Evolutionary conservation across 2,113 vertebrate genomes (phyloP).

Genomic region (Neodon shergylaensis): DNA sequence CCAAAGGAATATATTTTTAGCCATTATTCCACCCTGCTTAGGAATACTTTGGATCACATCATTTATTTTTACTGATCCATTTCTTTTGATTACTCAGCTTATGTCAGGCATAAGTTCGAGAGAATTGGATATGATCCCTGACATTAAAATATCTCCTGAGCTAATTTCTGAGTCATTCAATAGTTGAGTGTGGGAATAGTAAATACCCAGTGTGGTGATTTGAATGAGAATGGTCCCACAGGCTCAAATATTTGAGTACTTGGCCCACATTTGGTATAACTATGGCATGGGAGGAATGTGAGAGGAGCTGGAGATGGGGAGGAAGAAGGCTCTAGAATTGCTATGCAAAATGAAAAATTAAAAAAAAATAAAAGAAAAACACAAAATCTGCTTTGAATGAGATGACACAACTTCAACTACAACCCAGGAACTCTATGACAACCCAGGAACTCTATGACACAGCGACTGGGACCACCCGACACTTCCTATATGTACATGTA

Average conservation of each 20-base stretch:
- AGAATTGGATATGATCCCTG: not conserved
- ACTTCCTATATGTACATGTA: not conserved
- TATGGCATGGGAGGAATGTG: not conserved
- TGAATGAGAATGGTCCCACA: not conserved
- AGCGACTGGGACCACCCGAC: not conserved
- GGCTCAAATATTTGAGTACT: not conserved
- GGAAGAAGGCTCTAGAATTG: too few species aligned
- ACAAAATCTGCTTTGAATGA: not conserved
- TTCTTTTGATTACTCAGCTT: rapidly evolving
- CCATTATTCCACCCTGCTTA: not conserved
- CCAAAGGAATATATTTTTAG: not conserved
- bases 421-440: not conserved
- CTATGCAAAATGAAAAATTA: too few species aligned
- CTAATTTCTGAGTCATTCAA: not conserved
- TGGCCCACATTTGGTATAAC: not conserved
- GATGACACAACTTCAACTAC: not conserved
- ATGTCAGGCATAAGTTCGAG: not conserved
- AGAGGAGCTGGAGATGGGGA: too few species aligned
- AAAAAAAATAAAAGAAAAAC: too few species aligned
- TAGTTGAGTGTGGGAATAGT: not conserved
- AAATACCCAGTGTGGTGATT: not conserved
- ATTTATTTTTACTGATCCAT: not conserved
- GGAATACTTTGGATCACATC: not conserved
- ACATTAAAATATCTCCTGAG: not conserved
- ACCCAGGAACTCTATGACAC: not conserved